These are phyloP conservation scores for Sander lucioperca DNA, from an alignment of 2,113 vertebrate genomes.

Conservation along the genomic window DNA sequence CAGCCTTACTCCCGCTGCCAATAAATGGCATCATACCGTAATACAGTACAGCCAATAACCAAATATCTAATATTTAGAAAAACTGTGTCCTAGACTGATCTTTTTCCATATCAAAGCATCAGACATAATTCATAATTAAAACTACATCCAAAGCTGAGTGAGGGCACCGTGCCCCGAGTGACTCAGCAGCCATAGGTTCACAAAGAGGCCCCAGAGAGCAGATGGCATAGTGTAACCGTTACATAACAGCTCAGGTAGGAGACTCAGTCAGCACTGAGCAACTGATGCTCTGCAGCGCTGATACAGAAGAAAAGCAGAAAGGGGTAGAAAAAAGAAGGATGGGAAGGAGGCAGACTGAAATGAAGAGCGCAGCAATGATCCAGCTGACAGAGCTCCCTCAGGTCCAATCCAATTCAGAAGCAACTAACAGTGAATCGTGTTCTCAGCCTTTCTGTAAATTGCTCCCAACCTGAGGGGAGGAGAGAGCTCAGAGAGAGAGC, in stretches of 20 bases:
- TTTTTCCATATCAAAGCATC: not conserved
- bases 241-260: conserved; percentile 46
- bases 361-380: conserved; percentile 33
- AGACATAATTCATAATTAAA: conserved; percentile 44
- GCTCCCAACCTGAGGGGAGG: conserved; percentile 8
- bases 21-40: not conserved
- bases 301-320: conserved; percentile 19
- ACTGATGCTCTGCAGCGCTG: conserved; percentile 42
- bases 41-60: not conserved
- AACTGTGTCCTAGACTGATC: not conserved
- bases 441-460: conserved; percentile 41
- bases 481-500: conserved; percentile 9
- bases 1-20: not conserved
- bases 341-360: conserved; percentile 28
- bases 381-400: conserved; percentile 52
- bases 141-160: conserved; percentile 20
- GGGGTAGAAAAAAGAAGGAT: not conserved
- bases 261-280: conserved; percentile 43
- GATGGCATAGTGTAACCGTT: conserved; percentile 45
- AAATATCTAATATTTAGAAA: conserved; percentile 7
- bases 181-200: conserved; percentile 55
- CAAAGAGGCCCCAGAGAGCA: conserved; percentile 29
- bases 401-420: conserved; percentile 28
- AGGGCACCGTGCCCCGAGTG: conserved; percentile 26
- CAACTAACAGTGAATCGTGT: conserved; percentile 31